Base-by-base conservation (phyloP, 1,140 invertebrate genomes). In the Gonatopus flavifemur region DNA sequence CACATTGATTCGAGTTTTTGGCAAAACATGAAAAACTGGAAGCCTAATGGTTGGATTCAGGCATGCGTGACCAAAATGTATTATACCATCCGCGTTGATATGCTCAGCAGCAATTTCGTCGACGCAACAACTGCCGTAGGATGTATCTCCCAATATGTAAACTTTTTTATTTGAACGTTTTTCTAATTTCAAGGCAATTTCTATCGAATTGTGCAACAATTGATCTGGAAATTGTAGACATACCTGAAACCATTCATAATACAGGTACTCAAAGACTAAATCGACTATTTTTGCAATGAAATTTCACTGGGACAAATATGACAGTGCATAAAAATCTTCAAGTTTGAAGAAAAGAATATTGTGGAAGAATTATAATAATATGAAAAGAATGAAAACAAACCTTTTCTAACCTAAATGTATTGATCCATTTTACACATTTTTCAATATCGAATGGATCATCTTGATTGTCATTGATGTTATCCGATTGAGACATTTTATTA, bases 71-170 rank as follows among this genome's bases (percentile, higher is more conserved):
- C 95, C 95, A 82, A 92, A 98, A 76, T 98, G 95, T 56, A 98
- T 86, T 8, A 97, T 79, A 39, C 86, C 85, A 79, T 96, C 89
- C 1, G 87, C 87, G 42, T 84, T 72, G n/a, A 88, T 82, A 77
- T 97, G 94, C 69, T 90, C 84, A 4, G 93, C 91, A 31, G 92
- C 88, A 25, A 95, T 84, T 76, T 94, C 91, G 79, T 98, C 94
- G 5, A 95, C 86, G 78, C 94, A 98, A 73, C 94, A 98, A 74
- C 92, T 96, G 61, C 91, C 92, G 78, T 94, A 96, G 8, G 92
- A 89, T 15, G 93, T 94, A 64, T 98, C 94, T n/a, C 89, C 93
- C 18, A 97, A 76, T 61, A 97, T 88, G 66, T 88, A 96, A 1
- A 94, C 69, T 64, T 87, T 84, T 49, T 75, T 74, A 15, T 79